Evolutionary conservation across 1,140 invertebrate genomes (phyloP).

Genomic region (Ceratoteleas bidentatus): DNA sequence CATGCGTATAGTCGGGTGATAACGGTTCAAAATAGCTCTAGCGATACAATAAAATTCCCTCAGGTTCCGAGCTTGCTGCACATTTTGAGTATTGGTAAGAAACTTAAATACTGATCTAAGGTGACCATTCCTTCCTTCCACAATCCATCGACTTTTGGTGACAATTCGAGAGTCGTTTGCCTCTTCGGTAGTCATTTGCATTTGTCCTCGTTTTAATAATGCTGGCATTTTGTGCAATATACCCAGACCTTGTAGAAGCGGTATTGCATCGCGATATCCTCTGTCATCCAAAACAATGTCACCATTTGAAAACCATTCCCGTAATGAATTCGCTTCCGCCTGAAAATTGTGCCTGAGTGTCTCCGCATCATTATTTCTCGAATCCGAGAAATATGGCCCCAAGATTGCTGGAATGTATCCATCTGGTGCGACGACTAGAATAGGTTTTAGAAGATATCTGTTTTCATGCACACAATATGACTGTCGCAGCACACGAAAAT

Average conservation of each 20-base stretch:
- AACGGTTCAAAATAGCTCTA: slow-evolving; percentile 5
- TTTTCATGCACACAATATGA: slow-evolving; percentile 12
- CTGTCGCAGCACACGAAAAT: slow-evolving; percentile 2
- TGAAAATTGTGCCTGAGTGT: slow-evolving; percentile 25
- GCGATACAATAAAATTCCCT: not conserved
- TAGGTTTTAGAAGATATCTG: slow-evolving; percentile 39
- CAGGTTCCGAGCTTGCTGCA: not conserved
- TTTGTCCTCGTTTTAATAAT: slow-evolving; percentile 11
- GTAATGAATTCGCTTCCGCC: not conserved
- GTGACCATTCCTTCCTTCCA: slow-evolving; percentile 13
- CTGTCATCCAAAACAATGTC: slow-evolving; percentile 37
- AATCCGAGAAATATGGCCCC: slow-evolving; percentile 38
- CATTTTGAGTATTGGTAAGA: not conserved
- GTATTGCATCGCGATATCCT: slow-evolving; percentile 35
- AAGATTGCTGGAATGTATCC: slow-evolving; percentile 33
- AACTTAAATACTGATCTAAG: slow-evolving; percentile 2
- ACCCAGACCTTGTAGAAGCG: slow-evolving; percentile 20
- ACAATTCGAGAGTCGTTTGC: slow-evolving; percentile 5
- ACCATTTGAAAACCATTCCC: slow-evolving; percentile 29
- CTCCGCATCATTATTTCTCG: slow-evolving; percentile 24
- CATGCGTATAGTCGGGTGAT: slow-evolving; percentile 16
- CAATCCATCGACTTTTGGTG: slow-evolving; percentile 12
- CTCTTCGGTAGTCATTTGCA: slow-evolving; percentile 30
- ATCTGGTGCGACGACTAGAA: slow-evolving; percentile 26
- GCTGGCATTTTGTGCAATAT: slow-evolving; percentile 35